Conservation (phyloP, 2,888 invertebrate genomes). For the Agrochola circellaris region DNA sequence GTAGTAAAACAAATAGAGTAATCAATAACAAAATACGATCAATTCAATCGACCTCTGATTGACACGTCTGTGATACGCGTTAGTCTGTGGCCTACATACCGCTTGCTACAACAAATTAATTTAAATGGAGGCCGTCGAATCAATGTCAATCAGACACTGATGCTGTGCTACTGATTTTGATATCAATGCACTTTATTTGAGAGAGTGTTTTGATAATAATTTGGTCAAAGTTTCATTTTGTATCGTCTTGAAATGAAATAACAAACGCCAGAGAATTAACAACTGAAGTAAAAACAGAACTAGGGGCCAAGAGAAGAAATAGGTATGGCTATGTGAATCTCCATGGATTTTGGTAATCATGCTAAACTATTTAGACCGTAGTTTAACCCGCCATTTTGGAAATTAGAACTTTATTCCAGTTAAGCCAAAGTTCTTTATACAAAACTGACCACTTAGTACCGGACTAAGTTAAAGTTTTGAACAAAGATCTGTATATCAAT, state of each 20-base stretch:
- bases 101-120: constrained; percentile 62
- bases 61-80: constrained; percentile 46
- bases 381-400: not conserved
- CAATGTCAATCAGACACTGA: constrained; percentile 64
- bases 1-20: constrained; percentile 30
- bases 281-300: not conserved
- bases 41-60: constrained; percentile 67
- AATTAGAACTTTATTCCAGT: not conserved
- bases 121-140: constrained; percentile 61
- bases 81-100: constrained; percentile 63
- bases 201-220: constrained; percentile 3
- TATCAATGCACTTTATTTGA: constrained; percentile 56
- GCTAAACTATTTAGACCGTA: not conserved
- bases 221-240: not conserved
- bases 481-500: no score
- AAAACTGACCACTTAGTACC: no score
- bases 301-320: not conserved
- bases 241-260: not conserved
- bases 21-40: constrained; percentile 35
- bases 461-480: no score
- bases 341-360: not conserved
- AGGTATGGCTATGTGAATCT: not conserved
- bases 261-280: not conserved
- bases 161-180: constrained; percentile 48
- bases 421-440: not conserved